phyloP scores from a whole-genome alignment of 2,888 invertebrate species.

The Oxytorus armatus region DNA sequence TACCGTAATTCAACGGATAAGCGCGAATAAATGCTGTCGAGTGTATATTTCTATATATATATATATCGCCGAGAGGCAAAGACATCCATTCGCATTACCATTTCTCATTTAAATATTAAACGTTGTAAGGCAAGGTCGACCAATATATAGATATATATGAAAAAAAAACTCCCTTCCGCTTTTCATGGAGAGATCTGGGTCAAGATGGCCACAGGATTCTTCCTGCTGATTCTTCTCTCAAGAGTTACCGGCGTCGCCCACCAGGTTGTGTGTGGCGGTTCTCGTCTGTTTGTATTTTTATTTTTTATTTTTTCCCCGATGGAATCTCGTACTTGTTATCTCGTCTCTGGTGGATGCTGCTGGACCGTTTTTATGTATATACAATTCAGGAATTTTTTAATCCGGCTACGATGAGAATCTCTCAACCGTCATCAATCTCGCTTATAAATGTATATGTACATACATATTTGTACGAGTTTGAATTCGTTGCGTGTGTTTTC shows the following conservation, averaged over 20 bases:
- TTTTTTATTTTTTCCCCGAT: slow-evolving; percentile 3
- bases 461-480: no score
- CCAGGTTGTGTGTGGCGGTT: neutral
- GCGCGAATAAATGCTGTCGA: slow-evolving; percentile 25
- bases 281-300: neutral
- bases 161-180: slow-evolving; percentile 63
- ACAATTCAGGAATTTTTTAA: slow-evolving; percentile 39
- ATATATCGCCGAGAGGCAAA: neutral
- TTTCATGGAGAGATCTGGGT: slow-evolving; percentile 52
- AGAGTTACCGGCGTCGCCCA: slow-evolving; percentile 7
- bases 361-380: neutral
- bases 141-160: neutral
- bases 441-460: neutral
- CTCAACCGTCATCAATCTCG: slow-evolving; percentile 13
- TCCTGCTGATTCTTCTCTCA: slow-evolving; percentile 24
- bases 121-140: slow-evolving; percentile 38
- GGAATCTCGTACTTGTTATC: slow-evolving; percentile 32
- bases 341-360: neutral
- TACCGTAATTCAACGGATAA: slow-evolving; percentile 47
- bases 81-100: slow-evolving; percentile 10
- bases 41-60: slow-evolving; percentile 6
- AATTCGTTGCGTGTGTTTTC: neutral
- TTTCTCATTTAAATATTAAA: slow-evolving; percentile 50
- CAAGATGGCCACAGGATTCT: slow-evolving; percentile 56
- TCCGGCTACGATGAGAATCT: slow-evolving; percentile 19